phyloP scores from a whole-genome alignment of 2,113 vertebrate genomes.

The Pluvianellus socialis region DNA sequence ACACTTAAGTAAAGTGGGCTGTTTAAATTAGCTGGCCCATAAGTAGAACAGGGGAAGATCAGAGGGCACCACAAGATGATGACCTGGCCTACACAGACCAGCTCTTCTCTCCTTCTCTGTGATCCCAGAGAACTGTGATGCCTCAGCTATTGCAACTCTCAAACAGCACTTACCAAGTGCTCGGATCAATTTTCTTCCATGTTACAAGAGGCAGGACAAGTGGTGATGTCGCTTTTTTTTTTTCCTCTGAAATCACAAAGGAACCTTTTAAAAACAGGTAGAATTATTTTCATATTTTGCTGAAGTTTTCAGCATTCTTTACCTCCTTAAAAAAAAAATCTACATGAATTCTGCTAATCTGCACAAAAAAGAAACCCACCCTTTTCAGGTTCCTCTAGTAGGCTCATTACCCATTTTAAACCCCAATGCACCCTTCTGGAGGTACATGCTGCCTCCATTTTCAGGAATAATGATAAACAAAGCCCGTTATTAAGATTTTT shows the following conservation, averaged over 20 bases:
- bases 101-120: background rate
- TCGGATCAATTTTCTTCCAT: background rate
- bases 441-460: background rate
- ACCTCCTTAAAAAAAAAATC: background rate
- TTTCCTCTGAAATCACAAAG: background rate
- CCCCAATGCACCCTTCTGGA: background rate
- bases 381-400: background rate
- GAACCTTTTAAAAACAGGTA: background rate
- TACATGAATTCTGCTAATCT: background rate
- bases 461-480: background rate
- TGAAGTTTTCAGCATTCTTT: background rate
- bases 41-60: background rate
- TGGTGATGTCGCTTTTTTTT: background rate
- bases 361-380: background rate
- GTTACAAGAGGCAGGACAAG: background rate
- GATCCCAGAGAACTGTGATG: background rate
- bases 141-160: background rate
- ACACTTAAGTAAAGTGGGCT: background rate
- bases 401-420: background rate
- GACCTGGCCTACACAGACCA: background rate
- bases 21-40: background rate
- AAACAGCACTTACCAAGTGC: background rate
- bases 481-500: background rate
- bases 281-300: background rate
- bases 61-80: background rate